Conservation (phyloP, 2,113 vertebrate genomes). For the Oryzias curvinotus region DNA sequence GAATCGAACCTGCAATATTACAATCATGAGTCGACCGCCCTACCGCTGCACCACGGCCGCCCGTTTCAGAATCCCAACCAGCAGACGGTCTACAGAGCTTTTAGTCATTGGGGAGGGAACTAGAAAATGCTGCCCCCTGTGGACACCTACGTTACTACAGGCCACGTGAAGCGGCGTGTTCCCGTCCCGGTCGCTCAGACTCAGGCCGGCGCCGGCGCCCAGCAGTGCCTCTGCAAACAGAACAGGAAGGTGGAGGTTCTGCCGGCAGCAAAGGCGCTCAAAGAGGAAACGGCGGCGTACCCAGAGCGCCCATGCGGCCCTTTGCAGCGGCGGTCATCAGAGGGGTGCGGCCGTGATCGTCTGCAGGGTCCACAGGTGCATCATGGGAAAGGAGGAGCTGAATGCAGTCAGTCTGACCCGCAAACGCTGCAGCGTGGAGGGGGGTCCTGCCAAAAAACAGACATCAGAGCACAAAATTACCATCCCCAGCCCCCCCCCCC, state of each 20-base stretch:
- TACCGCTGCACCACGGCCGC: too few relatives aligned
- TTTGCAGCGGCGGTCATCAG: slow-evolving; percentile 90
- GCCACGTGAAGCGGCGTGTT: slow-evolving; percentile 93
- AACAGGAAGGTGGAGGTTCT: neutral
- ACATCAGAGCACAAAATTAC: neutral
- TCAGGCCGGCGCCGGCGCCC: slow-evolving; percentile 79
- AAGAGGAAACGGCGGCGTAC: slow-evolving; percentile 58
- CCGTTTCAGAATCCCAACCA: too few relatives aligned
- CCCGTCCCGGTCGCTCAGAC: slow-evolving; percentile 84
- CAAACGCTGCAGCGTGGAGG: slow-evolving; percentile 91
- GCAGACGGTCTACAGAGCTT: too few relatives aligned
- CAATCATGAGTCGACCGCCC: too few relatives aligned
- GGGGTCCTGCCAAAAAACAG: slow-evolving; percentile 78
- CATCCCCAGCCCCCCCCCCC: neutral
- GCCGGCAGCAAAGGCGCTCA: neutral
- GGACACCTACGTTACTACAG: slow-evolving; percentile 87
- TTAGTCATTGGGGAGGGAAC: too few relatives aligned
- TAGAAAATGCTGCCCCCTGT: slow-evolving; percentile 1
- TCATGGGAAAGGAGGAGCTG: slow-evolving; percentile 90
- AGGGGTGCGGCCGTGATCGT: slow-evolving; percentile 82
- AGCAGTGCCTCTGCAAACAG: slow-evolving; percentile 84
- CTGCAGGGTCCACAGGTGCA: slow-evolving; percentile 81
- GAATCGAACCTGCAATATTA: too few relatives aligned
- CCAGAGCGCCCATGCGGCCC: slow-evolving; percentile 81
- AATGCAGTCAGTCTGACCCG: slow-evolving; percentile 87